A percentile compares a stretch with the other conserved stretches of the same genome.
Evolutionary conservation across 2,113 vertebrate species (phyloP).

Genomic region (Antechinus flavipes): DNA sequence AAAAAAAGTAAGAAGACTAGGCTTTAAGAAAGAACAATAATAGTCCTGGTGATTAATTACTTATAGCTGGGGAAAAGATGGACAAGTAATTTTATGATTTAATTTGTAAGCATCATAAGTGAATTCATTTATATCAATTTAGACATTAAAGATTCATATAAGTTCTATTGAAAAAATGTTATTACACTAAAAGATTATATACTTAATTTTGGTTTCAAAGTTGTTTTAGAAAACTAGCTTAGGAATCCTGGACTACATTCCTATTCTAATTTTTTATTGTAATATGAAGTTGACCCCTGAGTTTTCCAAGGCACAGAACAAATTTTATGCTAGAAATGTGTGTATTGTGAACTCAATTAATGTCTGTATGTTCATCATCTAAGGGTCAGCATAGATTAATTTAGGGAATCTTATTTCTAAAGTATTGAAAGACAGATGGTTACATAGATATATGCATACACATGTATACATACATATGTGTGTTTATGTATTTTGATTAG

Average conservation of each 20-base stretch:
- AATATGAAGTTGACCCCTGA: background rate
- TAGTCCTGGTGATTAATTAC: background rate
- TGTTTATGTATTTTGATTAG: background rate
- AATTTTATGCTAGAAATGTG: background rate
- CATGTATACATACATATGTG: background rate
- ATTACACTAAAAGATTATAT: background rate
- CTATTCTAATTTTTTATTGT: background rate
- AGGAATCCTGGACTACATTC: background rate
- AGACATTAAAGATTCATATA: background rate
- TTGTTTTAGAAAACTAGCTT: background rate
- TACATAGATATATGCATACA: background rate
- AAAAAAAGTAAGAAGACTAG: background rate
- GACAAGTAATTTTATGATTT: background rate
- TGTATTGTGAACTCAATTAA: background rate
- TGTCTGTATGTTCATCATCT: background rate
- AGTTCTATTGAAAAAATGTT: background rate
- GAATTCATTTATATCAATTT: background rate
- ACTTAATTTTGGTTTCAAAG: background rate
- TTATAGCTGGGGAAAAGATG: background rate
- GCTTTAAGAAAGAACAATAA: background rate
- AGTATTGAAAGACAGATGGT: background rate
- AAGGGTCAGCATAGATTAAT: background rate
- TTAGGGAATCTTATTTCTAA: background rate
- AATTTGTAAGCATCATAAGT: background rate
- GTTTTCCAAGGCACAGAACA: background rate